Base-by-base conservation (phyloP, 1,140 invertebrate species). In the Phthorimaea operculella region DNA sequence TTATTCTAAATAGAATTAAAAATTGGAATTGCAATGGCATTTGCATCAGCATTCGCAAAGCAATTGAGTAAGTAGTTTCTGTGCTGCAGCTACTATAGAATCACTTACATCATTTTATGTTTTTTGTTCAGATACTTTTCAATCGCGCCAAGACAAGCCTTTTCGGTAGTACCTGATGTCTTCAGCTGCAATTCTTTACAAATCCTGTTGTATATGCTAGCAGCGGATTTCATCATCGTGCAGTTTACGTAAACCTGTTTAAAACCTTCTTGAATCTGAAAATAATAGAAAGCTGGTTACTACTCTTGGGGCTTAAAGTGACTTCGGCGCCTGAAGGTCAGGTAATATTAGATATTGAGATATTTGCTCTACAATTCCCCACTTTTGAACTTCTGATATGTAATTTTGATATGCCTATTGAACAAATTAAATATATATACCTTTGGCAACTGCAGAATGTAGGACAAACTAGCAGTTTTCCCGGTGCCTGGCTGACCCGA, bases 401-500 rank as follows among this genome's bases (percentile, higher is more conserved):
- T 28, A 28, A 2, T 28, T 28, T 28, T 6, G 21, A 28, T 6
- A 28, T 28, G 2, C 21, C 21, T 28, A 28, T 6, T 28, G 6
- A 28, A 28, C 21, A 28, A 28, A 28, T 6, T 4, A 28, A 28
- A 28, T 54, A 16, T 47, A 53, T 21, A 52, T 73, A 88, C 88
- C 62, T 89, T 77, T 42, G 87, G 70, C 21, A 88, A 78, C 8
- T 90, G 77, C 50, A 97, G 80, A 15, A 96, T 89, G 49, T 92
- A 87, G 4, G 90, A 91, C 14, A 98, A 82, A 61, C 92, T 92
- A 1, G 96, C 96, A 0, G 97, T 98, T 88, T 98, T 98, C 1
- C 98, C 98, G 14, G 97, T 99, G 11, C 98, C 98, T 2, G 96
- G 97, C 28, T 96, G 94, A 9, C 97, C 98, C 51, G 96, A 98